Percentiles rank a stretch among this genome's conserved stretches.
phyloP scores from a whole-genome alignment of 23 tunicate species.

The Ciona savignyi region DNA sequence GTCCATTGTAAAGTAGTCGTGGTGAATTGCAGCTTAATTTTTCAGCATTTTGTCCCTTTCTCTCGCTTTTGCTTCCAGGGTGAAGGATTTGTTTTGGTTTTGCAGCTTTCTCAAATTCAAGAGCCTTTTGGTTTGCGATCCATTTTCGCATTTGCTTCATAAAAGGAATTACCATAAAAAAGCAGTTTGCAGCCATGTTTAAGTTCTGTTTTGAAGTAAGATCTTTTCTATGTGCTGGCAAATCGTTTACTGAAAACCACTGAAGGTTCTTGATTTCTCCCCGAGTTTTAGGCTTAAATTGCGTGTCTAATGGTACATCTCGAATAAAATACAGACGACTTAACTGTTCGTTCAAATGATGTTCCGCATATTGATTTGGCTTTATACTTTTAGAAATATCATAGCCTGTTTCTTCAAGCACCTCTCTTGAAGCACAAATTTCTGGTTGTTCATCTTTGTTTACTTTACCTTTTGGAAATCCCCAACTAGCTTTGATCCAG shows the following conservation, averaged over 20 bases:
- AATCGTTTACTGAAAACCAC: conserved; percentile 77
- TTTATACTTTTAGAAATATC: conserved; percentile 55
- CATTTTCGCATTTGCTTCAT: conserved; percentile 61
- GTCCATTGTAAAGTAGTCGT: background rate
- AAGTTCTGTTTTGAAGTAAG: conserved; percentile 53
- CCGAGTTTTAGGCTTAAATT: conserved; percentile 71
- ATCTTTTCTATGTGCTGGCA: conserved; percentile 92
- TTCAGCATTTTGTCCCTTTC: background rate
- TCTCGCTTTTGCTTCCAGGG: background rate
- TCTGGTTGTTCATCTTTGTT: conserved; percentile 75
- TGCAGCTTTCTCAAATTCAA: background rate
- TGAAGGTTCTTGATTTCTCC: conserved; percentile 77
- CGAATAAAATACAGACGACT: conserved; percentile 73
- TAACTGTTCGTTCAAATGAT: conserved; percentile 64
- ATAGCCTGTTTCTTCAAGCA: conserved; percentile 94
- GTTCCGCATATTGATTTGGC: conserved; percentile 64
- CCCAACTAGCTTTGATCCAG: conserved; percentile 93
- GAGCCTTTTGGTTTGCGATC: conserved; percentile 37
- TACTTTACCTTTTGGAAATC: conserved; percentile 96
- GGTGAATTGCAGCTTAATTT: background rate
- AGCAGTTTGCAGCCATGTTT: conserved; percentile 75
- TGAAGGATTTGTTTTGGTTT: background rate
- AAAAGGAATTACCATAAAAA: conserved; percentile 98
- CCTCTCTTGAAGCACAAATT: conserved; percentile 84
- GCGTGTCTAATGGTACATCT: conserved; percentile 59